A percentile compares a stretch with the other conserved stretches of the same genome.
Evolutionary conservation across 2,797 vertebrate genomes (phyloP).

Genomic region (Astyanax mexicanus): DNA sequence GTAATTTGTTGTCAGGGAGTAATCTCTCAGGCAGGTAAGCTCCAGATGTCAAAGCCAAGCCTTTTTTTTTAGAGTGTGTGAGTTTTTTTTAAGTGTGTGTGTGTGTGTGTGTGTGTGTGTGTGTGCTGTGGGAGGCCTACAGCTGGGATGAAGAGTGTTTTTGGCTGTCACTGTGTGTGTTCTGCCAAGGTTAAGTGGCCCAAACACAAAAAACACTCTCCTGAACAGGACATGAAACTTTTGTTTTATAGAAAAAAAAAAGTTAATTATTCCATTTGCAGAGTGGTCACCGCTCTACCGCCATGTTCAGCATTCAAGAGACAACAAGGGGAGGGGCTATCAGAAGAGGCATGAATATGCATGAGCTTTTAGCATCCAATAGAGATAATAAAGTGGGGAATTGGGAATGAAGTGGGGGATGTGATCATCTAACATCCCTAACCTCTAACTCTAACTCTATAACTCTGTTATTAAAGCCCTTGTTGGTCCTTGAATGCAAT

Average conservation of each 20-base stretch:
- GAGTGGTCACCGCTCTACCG: background rate
- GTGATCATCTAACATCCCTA: too few relatives aligned
- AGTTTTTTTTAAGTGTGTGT: background rate
- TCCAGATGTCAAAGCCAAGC: background rate
- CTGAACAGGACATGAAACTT: slow-evolving; percentile 25
- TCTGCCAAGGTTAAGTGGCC: slow-evolving; percentile 30
- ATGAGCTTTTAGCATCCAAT: slow-evolving; percentile 26
- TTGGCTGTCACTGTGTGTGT: background rate
- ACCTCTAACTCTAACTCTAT: too few relatives aligned
- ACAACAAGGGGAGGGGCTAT: background rate
- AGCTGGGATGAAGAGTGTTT: slow-evolving; percentile 4
- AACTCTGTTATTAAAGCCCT: too few relatives aligned
- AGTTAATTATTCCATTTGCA: slow-evolving; percentile 4
- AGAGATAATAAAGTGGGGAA: background rate
- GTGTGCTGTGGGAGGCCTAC: background rate
- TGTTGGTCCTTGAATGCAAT: too few relatives aligned
- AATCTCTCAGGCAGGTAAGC: background rate
- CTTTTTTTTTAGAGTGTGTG: background rate
- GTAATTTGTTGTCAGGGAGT: background rate
- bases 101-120: background rate
- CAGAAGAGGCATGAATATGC: slow-evolving; percentile 31
- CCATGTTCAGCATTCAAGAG: slow-evolving; percentile 11
- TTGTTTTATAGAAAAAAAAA: slow-evolving; percentile 18
- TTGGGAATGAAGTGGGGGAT: too few relatives aligned
- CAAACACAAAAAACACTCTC: slow-evolving; percentile 13